Conservation (phyloP, 2,797 vertebrate genomes). For the Acestrorhynchus altus region DNA sequence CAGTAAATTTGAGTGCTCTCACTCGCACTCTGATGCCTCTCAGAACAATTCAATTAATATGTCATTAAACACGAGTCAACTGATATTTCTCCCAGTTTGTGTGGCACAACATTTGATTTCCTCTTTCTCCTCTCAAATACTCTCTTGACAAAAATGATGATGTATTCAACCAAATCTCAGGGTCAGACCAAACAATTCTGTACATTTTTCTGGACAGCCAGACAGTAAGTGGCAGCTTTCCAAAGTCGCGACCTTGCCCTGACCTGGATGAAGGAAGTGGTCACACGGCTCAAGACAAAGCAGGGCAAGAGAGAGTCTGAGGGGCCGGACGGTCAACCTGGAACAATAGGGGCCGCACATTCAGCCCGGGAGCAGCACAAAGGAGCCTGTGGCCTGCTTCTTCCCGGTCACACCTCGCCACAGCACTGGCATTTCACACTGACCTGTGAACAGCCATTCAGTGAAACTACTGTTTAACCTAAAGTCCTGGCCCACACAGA, state of each 20-base stretch:
- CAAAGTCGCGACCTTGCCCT: constrained; percentile 85
- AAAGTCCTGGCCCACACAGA: constrained; percentile 76
- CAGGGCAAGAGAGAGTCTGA: constrained; percentile 79
- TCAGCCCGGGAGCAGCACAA: constrained; percentile 78
- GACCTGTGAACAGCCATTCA: constrained; percentile 83
- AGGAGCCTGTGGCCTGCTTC: constrained; percentile 72
- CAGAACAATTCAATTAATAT: constrained; percentile 17
- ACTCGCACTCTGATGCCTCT: constrained; percentile 3
- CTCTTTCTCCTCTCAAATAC: constrained; percentile 8
- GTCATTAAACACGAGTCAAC: constrained; percentile 20
- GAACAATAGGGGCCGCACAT: constrained; percentile 80
- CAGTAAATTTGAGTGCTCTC: constrained; percentile 36
- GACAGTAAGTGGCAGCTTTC: constrained; percentile 69
- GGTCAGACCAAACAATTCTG: constrained; percentile 18
- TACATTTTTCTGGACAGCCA: constrained; percentile 66
- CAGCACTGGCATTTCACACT: constrained; percentile 84
- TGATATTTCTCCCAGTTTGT: neutral
- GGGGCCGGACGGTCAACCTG: constrained; percentile 74
- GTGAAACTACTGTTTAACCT: constrained; percentile 85
- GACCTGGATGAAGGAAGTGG: constrained; percentile 84
- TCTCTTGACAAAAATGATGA: neutral
- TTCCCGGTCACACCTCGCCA: constrained; percentile 77
- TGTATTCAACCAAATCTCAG: constrained; percentile 5
- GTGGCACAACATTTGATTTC: neutral
- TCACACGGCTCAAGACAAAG: constrained; percentile 81